phyloP scores from a whole-genome alignment of 30 jellyfish, hydroid and myxozoan genomes.

The Aurelia aurita region DNA sequence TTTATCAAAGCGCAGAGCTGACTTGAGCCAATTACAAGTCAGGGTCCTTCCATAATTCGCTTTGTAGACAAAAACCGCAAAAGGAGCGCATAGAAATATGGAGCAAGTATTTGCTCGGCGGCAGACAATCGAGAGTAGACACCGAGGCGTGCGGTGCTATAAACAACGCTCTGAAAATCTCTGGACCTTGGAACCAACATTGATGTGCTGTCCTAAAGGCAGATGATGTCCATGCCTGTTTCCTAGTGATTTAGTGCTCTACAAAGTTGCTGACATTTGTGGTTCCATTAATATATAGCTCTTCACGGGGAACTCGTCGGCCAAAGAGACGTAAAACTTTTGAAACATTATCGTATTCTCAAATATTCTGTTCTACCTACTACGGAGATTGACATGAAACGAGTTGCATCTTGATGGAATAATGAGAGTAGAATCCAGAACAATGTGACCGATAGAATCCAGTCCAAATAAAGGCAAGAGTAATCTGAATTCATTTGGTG shows the following conservation, averaged over 20 bases:
- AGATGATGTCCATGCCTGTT: constrained; percentile 35
- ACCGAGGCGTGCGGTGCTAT: constrained; percentile 38
- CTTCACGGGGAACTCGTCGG: constrained; percentile 49
- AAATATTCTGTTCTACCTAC: not conserved
- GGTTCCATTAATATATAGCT: constrained; percentile 65
- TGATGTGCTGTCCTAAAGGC: constrained; percentile 12
- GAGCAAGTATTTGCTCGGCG: constrained; percentile 62
- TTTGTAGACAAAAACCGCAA: constrained; percentile 68
- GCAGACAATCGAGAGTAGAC: constrained; percentile 62
- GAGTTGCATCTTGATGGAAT: not conserved
- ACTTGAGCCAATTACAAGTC: constrained; percentile 72
- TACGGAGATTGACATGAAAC: too few relatives aligned
- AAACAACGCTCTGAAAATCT: constrained; percentile 21
- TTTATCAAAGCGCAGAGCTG: constrained; percentile 62
- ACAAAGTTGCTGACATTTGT: constrained; percentile 38
- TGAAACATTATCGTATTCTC: constrained; percentile 2
- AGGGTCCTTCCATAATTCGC: constrained; percentile 53
- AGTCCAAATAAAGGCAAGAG: not conserved
- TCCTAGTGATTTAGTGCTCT: constrained; percentile 37
- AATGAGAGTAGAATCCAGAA: not conserved
- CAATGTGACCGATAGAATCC: too few relatives aligned
- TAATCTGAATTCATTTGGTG: constrained; percentile 4
- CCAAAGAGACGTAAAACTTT: not conserved
- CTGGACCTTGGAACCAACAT: constrained; percentile 53
- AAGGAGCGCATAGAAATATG: constrained; percentile 63